Base-by-base conservation (phyloP, 2,113 vertebrate genomes). In the Protobothrops mucrosquamatus region DNA sequence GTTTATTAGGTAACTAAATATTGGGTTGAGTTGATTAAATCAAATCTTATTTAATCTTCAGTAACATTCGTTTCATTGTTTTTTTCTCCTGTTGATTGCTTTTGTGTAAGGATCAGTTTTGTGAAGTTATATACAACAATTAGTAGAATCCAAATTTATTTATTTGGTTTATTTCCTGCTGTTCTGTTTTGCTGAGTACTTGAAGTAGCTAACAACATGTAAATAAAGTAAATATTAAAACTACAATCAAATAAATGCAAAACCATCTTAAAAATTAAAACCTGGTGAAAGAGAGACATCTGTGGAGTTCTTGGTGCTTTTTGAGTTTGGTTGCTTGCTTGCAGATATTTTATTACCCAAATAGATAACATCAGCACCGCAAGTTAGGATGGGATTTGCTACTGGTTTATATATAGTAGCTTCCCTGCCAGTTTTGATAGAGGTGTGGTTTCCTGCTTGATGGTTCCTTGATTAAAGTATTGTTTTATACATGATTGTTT, bases 1-100 rank as follows among this genome's bases (percentile, higher is more conserved):
- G 14, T 69, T 85, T 95, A 91, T 93, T 26, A 93, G 93, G 74
- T 52, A 89, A 87, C 93, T 93, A 93, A 96, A 74, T 55, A 34
- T 46, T 92, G 56, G 91, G 86, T 18, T 81, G 92, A 94, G 89
- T 69, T 86, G 94, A 95, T 91, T 91, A 91, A 95, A 95, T 0
- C 39, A 92, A 94, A 92, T 94, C 48, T 94, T 93, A 8, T 56
- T 87, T 91, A 55, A 26, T 93, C 88, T 89, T 74, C 55, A 90
- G 9, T 93, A 90, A 43, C 39, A 92, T 10, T 22, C 10, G 43
- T 89, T 91, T 54, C 88, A 0, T 0, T 91, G 89, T 91, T 93
- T 95, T 11, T 11, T 94, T 93, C 81, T 94, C 51, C 26, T 23
- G 23, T 56, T 18, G 4, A 0, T 93, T 92, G 22, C 64, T 94